These are phyloP conservation scores for Leucozona laternaria DNA, from an alignment of 2,888 invertebrate species.

Conservation along the genomic window DNA sequence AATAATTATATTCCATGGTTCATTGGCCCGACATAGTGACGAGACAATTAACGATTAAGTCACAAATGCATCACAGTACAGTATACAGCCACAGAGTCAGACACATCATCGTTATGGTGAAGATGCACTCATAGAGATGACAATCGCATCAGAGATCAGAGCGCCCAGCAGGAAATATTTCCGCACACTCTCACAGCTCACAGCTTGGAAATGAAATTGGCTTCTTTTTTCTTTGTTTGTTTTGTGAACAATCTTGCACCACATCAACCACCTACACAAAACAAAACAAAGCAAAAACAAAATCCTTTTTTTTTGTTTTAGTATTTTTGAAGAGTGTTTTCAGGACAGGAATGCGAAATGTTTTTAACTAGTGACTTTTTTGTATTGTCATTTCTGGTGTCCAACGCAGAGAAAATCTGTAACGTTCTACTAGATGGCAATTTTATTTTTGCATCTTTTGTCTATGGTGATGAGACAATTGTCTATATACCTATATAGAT, in stretches of 20 bases:
- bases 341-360: background rate
- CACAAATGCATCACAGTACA: conserved; percentile 17
- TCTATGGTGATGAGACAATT: background rate
- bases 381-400: background rate
- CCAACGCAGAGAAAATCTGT: background rate
- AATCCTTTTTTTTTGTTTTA: background rate
- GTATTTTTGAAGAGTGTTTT: conserved; percentile 16
- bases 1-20: conserved; percentile 33
- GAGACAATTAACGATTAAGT: conserved; percentile 41
- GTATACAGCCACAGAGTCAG: background rate
- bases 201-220: conserved; percentile 49
- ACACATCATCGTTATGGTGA: conserved; percentile 19
- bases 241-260: conserved; percentile 29
- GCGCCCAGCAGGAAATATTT: conserved; percentile 39
- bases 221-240: conserved; percentile 9
- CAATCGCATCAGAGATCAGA: conserved; percentile 24
- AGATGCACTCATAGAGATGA: conserved; percentile 41
- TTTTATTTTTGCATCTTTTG: background rate
- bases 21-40: conserved; percentile 53
- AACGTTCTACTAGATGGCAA: background rate
- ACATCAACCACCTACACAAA: conserved; percentile 5
- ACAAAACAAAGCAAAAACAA: conserved; percentile 6
- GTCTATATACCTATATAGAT: too few species aligned
- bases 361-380: background rate
- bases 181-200: conserved; percentile 32